Base-by-base conservation (phyloP, 2,797 vertebrate species). In the Macrochelys suwanniensis region DNA sequence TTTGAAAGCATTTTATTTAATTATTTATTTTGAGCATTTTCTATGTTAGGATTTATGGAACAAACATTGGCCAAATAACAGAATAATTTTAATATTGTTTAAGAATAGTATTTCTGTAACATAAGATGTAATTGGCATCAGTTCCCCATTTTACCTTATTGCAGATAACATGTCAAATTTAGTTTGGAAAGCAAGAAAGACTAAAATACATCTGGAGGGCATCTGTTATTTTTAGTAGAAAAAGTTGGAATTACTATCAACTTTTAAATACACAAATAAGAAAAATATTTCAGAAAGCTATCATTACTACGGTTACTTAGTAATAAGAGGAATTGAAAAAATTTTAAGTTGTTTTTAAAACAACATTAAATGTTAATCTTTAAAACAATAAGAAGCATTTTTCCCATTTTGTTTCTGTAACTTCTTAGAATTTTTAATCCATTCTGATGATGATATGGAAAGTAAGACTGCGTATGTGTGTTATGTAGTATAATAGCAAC, bases 201-300 rank as follows among this genome's bases (percentile, higher is more conserved):
- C 82, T 82, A 65, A 89, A 87, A 65, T 51, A 82, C 61, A 51
- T 9, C 47, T 61, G 51, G 65, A 77, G 31, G 81, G 84, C 53
- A 85, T 85, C 82, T 94, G 59, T 91, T 89, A 68, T 89, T 94
- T 92, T 92, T 51, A 71, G 74, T 77, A 82, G 54, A 31, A 84
- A 53, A 51, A 82, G 85, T 80, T 54, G n/a, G 65, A 90, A 82
- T 85, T 79, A 56, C 25, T 83, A 89, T 76, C 81, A 85, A n/a
- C 49, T 50, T 65, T 79, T 89, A 49, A 49, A 4, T 81, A 47
- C 76, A 37, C 51, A 53, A 45, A 49, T 89, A 47, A 42, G 71
- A 57, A 84, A 85, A 85, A 61, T 53, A 59, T 31, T 78, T n/a
- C 53, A 85, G 65, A 92, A 89, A 76, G 21, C n/a, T 74, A 51